Conservation (phyloP, 2,888 invertebrate species). For the Cephus pulcher region DNA sequence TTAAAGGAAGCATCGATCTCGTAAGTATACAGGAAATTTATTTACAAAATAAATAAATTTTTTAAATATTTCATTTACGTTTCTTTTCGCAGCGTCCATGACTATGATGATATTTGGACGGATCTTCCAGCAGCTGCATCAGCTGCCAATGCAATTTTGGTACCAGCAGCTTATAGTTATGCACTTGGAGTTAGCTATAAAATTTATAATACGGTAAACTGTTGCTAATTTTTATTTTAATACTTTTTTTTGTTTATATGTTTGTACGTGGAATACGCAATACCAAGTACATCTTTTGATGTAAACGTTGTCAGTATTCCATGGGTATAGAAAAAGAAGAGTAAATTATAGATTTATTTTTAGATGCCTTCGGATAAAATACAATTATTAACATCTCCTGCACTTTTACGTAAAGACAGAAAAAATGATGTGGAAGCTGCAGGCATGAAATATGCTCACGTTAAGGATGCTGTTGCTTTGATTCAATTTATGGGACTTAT, state of each 20-base stretch:
- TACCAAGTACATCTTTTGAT: neutral
- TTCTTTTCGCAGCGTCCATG: neutral
- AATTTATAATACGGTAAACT: constrained; percentile 45
- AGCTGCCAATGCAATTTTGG: constrained; percentile 32
- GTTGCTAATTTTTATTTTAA: neutral
- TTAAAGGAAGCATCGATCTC: neutral
- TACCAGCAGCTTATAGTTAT: constrained; percentile 44
- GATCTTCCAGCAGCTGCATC: constrained; percentile 40
- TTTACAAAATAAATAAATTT: neutral
- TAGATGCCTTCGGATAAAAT: constrained; percentile 56
- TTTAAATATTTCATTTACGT: neutral
- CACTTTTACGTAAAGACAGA: constrained; percentile 69
- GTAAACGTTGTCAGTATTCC: neutral
- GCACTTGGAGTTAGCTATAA: constrained; percentile 45
- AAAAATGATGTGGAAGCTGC: constrained; percentile 68
- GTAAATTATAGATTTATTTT: neutral
- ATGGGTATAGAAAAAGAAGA: neutral
- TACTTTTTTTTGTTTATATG: neutral
- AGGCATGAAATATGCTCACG: constrained; percentile 69
- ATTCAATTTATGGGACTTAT: neutral
- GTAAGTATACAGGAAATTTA: neutral
- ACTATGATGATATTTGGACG: constrained; percentile 49
- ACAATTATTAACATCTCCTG: constrained; percentile 63
- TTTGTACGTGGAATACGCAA: neutral
- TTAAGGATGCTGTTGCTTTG: constrained; percentile 67